Conservation (phyloP, 1,140 invertebrate species). For the Heliconius congener region DNA sequence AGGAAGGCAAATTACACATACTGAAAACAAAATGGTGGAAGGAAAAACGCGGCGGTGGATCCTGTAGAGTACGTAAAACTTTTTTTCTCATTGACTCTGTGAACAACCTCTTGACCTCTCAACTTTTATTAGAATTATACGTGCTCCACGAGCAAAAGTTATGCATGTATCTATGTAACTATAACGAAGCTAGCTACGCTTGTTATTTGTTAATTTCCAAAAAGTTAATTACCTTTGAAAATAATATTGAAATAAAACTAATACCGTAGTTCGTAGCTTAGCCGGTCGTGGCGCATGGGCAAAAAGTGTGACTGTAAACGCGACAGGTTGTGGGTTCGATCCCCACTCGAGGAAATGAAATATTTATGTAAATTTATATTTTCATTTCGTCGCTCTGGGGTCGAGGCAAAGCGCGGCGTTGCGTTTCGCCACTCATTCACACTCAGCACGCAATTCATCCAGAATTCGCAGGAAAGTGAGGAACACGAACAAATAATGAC, state of each 20-base stretch:
- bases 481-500: neutral
- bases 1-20: constrained; percentile 94
- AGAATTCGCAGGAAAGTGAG: no score
- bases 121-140: neutral
- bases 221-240: neutral
- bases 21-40: constrained; percentile 98
- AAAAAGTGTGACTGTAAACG: no score
- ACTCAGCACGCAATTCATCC: no score
- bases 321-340: no score
- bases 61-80: constrained; percentile 86
- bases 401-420: no score
- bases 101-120: constrained; percentile 11
- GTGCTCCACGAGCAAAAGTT: neutral
- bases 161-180: neutral
- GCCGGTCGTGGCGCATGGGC: no score
- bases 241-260: neutral
- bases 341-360: no score
- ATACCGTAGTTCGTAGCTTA: neutral
- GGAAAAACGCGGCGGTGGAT: constrained; percentile 91
- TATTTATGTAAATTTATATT: no score
- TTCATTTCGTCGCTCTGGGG: no score
- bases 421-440: no score
- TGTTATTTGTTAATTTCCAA: neutral
- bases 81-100: constrained; percentile 18
- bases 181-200: neutral